Base-by-base conservation (phyloP, 1,140 invertebrate genomes). In the Lucilia cuprina region DNA sequence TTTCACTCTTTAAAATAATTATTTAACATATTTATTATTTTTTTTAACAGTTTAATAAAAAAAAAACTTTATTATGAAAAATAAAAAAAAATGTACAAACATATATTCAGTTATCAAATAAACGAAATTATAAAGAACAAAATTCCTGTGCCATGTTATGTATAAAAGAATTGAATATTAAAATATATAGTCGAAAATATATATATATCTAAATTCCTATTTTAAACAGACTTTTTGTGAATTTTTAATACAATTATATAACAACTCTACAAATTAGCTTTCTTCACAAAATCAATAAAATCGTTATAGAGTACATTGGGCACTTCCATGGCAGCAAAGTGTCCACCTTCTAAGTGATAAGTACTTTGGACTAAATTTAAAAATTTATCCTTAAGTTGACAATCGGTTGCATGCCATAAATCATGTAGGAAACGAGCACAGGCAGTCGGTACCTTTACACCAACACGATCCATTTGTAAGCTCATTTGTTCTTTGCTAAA, bases 291-390 rank as follows among this genome's bases (percentile, higher is more conserved):
- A 35, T 87, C 84, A 82, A 92, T 92, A 83, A 93, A 89, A 86
- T 97, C 96, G 14, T 94, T 92, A 8, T 95, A 93, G 0, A 97
- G 86, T 10, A 94, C 86, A 86, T 94, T 87, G 0, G 96, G 96
- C 75, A 94, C 93, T 89, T 98, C 95, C 84, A 98, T 93, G 0
- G 96, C 96, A 10, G 95, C 95, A 89, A 98, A 98, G 91, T 98
- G 97, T 2, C 97, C 97, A 2, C 96, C 96, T 9, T 93, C 92
- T 3, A 92, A 86, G 34, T 93, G 86, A 82, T 94, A 92, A 1
- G 92, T 95, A 3, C 93, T 92, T 70, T 94, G 93, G 5, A 96
- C 91, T 8, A 96, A 85, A 88, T 96, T 95, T 0, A 86, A 87
- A 87, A 92, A 96, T 86, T 93, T 94, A 1, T 93, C 91, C 80